Evolutionary conservation across 2,113 vertebrate genomes (phyloP).

Genomic region (Pterocles gutturalis): DNA sequence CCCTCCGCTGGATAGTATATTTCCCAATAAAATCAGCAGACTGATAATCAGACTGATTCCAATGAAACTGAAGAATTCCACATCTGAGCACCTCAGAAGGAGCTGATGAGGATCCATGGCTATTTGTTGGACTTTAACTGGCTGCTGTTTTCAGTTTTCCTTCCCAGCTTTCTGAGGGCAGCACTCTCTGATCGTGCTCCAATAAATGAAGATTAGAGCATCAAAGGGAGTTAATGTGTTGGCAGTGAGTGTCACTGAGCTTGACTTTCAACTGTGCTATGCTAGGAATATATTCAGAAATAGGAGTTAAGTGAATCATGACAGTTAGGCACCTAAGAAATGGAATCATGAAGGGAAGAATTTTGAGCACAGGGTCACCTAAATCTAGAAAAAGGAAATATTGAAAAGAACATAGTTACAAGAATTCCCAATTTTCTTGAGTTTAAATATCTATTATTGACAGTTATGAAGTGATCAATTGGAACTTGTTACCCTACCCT

Average conservation of each 20-base stretch:
- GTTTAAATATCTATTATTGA: not conserved
- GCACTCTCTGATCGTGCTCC: conserved; percentile 46
- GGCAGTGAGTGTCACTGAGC: conserved; percentile 23
- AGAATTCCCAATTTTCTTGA: not conserved
- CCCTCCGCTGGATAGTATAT: not conserved
- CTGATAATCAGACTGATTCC: not conserved
- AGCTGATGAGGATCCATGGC: not conserved
- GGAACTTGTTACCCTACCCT: not conserved
- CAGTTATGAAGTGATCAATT: not conserved
- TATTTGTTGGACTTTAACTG: not conserved
- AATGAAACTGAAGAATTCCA: not conserved
- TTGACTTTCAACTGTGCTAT: conserved; percentile 38
- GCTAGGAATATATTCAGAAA: conserved; percentile 20
- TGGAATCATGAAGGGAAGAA: not conserved
- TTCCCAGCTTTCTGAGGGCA: not conserved
- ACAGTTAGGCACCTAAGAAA: not conserved
- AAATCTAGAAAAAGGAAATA: not conserved
- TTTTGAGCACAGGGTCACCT: not conserved
- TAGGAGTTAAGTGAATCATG: conserved; percentile 1
- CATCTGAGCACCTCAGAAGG: not conserved
- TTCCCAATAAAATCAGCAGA: not conserved
- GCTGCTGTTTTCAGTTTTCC: conserved; percentile 28
- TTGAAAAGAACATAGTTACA: not conserved
- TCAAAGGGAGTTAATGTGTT: conserved; percentile 59
- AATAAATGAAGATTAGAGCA: conserved; percentile 59